phyloP scores from a whole-genome alignment of 2,888 invertebrate species.

The Pediacus dermestoides region DNA sequence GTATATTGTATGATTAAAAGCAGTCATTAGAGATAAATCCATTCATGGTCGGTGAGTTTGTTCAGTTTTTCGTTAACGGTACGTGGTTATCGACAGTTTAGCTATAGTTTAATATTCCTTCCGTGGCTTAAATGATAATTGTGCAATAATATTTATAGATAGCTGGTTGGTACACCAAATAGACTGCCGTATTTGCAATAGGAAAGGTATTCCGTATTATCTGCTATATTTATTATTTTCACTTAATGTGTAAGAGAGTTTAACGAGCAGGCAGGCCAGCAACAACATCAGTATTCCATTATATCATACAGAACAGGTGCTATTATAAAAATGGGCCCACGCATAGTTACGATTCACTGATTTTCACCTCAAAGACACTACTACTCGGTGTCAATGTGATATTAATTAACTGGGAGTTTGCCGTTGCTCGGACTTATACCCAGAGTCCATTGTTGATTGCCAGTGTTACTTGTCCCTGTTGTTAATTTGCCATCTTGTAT shows the following conservation, averaged over 20 bases:
- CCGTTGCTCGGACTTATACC: conserved; percentile 4
- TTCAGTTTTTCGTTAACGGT: conserved; percentile 22
- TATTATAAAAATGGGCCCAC: conserved; percentile 47
- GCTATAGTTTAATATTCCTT: conserved; percentile 18
- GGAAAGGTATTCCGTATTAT: conserved; percentile 41
- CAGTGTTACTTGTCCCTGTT: background rate
- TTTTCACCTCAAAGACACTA: conserved; percentile 20
- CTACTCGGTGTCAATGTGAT: conserved; percentile 36
- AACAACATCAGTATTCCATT: conserved; percentile 45
- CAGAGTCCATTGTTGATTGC: background rate
- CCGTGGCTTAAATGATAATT: conserved; percentile 27
- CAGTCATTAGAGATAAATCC: conserved; percentile 24
- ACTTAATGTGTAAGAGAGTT: conserved; percentile 44
- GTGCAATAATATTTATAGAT: conserved; percentile 16
- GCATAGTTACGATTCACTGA: conserved; percentile 45
- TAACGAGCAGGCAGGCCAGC: conserved; percentile 43
- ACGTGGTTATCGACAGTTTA: conserved; percentile 20
- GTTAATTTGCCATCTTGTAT: background rate
- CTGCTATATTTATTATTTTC: conserved; percentile 44
- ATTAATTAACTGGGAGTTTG: conserved; percentile 29
- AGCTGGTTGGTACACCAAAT: conserved; percentile 5
- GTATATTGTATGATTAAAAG: conserved; percentile 19
- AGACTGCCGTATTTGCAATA: conserved; percentile 19
- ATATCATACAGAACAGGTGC: conserved; percentile 48
- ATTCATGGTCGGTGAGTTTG: conserved; percentile 24